These are phyloP conservation scores for Pseudomyrmex gracilis DNA, from an alignment of 1,140 invertebrate species.

Conservation along the genomic window DNA sequence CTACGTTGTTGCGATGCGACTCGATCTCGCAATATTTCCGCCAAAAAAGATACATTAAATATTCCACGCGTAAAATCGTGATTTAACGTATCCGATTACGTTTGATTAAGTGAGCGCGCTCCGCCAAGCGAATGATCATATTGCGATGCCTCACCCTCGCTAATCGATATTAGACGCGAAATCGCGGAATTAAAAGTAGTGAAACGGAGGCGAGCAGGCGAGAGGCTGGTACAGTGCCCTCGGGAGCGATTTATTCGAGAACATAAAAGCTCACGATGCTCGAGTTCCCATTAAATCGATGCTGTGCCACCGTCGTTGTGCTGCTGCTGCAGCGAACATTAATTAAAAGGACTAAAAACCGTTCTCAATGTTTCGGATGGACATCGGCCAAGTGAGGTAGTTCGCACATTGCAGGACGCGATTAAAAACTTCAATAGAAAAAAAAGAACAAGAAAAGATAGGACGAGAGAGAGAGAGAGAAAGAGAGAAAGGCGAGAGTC, in stretches of 20 bases:
- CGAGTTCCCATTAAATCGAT: constrained; percentile 67
- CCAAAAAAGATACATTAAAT: constrained; percentile 3
- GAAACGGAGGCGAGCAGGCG: constrained; percentile 44
- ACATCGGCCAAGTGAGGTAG: constrained; percentile 44
- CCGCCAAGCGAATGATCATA: constrained; percentile 10
- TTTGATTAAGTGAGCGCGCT: not conserved
- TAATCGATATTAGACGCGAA: constrained; percentile 68
- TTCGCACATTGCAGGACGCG: constrained; percentile 29
- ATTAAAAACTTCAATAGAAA: not conserved
- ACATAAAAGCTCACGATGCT: constrained; percentile 67
- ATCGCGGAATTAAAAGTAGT: constrained; percentile 67
- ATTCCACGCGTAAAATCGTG: constrained; percentile 9
- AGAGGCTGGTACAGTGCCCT: constrained; percentile 17
- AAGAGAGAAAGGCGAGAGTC: not conserved
- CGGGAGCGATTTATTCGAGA: constrained; percentile 67
- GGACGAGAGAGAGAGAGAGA: constrained; percentile 2
- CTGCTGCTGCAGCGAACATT: constrained; percentile 65
- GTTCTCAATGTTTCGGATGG: constrained; percentile 66
- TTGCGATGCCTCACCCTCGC: constrained; percentile 42
- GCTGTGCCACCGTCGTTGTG: constrained; percentile 4
- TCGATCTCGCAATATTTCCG: not conserved
- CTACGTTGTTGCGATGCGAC: too few species aligned
- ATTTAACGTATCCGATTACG: constrained; percentile 45
- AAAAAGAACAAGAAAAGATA: not conserved
- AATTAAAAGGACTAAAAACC: constrained; percentile 69